Evolutionary conservation across 2,888 invertebrate genomes (phyloP).

Genomic region (Crocallis elinguaria): DNA sequence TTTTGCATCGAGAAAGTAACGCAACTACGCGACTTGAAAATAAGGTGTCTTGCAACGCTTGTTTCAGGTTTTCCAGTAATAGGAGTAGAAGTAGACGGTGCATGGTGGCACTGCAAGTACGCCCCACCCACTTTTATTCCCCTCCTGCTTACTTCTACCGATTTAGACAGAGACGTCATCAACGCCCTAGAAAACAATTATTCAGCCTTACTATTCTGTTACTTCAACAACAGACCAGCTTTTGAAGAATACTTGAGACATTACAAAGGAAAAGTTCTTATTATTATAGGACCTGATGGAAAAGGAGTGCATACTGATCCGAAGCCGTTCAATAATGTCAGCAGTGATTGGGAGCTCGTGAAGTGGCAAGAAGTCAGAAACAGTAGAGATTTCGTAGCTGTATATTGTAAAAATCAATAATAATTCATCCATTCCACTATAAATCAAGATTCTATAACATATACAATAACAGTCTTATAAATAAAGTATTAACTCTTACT

Average conservation of each 20-base stretch:
- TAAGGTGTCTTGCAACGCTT: not conserved
- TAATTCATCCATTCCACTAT: constrained; percentile 23
- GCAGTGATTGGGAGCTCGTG: constrained; percentile 85
- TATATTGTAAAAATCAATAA: constrained; percentile 47
- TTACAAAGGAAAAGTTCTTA: constrained; percentile 86
- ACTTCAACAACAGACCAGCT: constrained; percentile 90
- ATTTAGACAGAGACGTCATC: constrained; percentile 63
- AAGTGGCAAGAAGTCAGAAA: constrained; percentile 84
- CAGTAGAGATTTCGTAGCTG: constrained; percentile 87
- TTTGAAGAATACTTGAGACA: constrained; percentile 88
- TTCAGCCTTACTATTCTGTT: constrained; percentile 90
- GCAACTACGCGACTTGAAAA: too few species aligned
- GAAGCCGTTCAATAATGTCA: constrained; percentile 85
- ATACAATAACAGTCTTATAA: constrained; percentile 49
- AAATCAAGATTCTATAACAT: constrained; percentile 31
- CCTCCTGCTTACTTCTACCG: constrained; percentile 81
- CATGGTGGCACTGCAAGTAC: constrained; percentile 92
- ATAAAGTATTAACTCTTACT: constrained; percentile 19
- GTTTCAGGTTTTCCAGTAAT: constrained; percentile 84
- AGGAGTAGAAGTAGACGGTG: constrained; percentile 91
- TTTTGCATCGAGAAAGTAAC: too few species aligned
- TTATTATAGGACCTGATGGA: constrained; percentile 90
- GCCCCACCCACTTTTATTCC: constrained; percentile 89
- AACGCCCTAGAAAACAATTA: constrained; percentile 67
- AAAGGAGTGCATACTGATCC: constrained; percentile 89